Base-by-base conservation (phyloP, 1,140 invertebrate genomes). In the Achroia grisella region DNA sequence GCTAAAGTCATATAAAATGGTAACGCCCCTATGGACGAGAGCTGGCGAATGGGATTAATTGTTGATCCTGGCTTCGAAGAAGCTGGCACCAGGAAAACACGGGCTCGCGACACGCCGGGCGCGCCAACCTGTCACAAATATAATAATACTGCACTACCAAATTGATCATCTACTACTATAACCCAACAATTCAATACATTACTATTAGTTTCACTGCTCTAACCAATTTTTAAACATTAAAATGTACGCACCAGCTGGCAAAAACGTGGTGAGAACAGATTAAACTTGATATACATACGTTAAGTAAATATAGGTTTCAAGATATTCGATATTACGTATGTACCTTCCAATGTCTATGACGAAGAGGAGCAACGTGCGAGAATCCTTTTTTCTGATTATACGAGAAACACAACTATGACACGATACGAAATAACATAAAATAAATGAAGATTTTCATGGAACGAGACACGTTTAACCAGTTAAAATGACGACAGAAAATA, bases 1-100 rank as follows among this genome's bases (percentile, higher is more conserved):
- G 89, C 89, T 91, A 92, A 92, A 93, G 91, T 92, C 91, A 93
- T 92, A 93, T 93, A 93, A 93, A 91, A 91, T 89, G 90, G 89
- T 93, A 91, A 89, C 91, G 91, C 91, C 91, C 91, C 89, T 86
- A 86, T 91, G 91, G 91, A 93, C 91, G 91, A 80, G 76, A 85
- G 73, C 79, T 75, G 74, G 62, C 74, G 69, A 76, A 77, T 71
- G 71, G 78, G 84, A 86, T 82, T 71, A 86, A 86, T 80, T 73
- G 69, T 73, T 67, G 72, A 75, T 80, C 74, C 79, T 70, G 57
- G 64, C 57, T 78, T 73, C 71, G 48, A 59, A 51, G 62, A 67
- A 75, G 76, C 74, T 72, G 69, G 69, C 71, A 74, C 64, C 71
- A 75, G 64, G 57, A 62, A 64, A 73, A 62, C 65, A 68, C 54